phyloP scores from a whole-genome alignment of 1,140 invertebrate genomes.

The Goniozus legneri region DNA sequence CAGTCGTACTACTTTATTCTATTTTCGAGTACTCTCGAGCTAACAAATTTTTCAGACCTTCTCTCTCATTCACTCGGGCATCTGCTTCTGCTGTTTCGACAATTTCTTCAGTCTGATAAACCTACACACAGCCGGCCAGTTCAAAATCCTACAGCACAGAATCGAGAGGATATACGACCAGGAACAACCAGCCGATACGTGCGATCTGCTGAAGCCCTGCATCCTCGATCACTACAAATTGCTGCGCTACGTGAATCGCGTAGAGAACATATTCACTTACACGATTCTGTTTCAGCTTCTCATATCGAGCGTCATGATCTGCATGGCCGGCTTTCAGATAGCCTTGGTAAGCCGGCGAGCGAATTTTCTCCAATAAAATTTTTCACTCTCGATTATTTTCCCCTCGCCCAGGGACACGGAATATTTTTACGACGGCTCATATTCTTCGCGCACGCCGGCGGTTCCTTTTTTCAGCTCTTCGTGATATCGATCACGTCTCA shows the following conservation, averaged over 20 bases:
- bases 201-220: conserved; percentile 13
- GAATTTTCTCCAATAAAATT: not conserved
- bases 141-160: conserved; percentile 21
- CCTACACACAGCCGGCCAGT: conserved; percentile 18
- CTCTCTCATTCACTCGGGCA: conserved; percentile 11
- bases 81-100: conserved; percentile 20
- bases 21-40: no score
- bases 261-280: conserved; percentile 15
- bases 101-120: conserved; percentile 18
- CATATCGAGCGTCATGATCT: conserved; percentile 20
- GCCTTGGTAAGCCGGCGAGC: conserved; percentile 15
- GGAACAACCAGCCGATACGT: not conserved
- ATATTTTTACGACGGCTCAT: not conserved
- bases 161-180: conserved; percentile 7
- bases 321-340: conserved; percentile 20
- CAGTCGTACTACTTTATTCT: no score
- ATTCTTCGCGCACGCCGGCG: conserved; percentile 13
- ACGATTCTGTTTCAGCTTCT: conserved; percentile 16
- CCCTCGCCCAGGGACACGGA: conserved; percentile 9
- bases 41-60: conserved; percentile 11
- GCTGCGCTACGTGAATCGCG: conserved; percentile 11
- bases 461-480: conserved; percentile 11
- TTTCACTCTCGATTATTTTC: not conserved
- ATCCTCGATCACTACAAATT: conserved; percentile 14
- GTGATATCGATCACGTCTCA: conserved; percentile 17